Evolutionary conservation across 64 coral and sea anemone genomes (phyloP), one percentile per base, ranked within the genome.

Genomic region (Actinia equina): DNA sequence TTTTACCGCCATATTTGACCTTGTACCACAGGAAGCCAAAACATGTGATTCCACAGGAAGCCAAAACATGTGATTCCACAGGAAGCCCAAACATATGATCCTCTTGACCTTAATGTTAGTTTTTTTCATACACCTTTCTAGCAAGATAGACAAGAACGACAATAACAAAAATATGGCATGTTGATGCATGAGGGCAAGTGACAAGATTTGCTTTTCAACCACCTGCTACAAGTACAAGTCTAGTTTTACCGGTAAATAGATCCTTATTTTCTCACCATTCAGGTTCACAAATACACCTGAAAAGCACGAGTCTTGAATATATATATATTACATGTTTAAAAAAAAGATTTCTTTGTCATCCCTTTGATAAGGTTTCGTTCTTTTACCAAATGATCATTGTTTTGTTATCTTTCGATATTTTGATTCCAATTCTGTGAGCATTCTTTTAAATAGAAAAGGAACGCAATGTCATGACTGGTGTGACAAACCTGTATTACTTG

Each of bases 341-440:
- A 57, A 57, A 57, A 57, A 57, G 3, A 74, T 74, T 13, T 74
- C 69, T 74, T 74, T 74, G 13, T 30, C 10, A 74, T 41, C n/a
- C 26, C 69, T 74, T n/a, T 10, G 26, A 30, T 1, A 74, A 74
- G n/a, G 25, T 13, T 1, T 14, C 69, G 42, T 30, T 74, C 55
- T 74, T 74, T 74, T 26, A 74, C 25, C 26, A 74, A 74, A 41
- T 3, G 25, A 30, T 74, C 23, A 10, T 74, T 74, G 13, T 74
- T 74, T 74, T 74, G 22, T 74, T 74, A 30, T 41, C 69, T 74
- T 30, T 74, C n/a, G 25, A 74, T 74, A 74, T 74, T 74, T 27
- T 74, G 69, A 74, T 74, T 30, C 10, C 7, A 74, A 74, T n/a
- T 74, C 69, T 74, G 69, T 74, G 69, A 27, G 69, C 69, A 74